Base-by-base conservation (phyloP, 1,140 invertebrate genomes). In the Portunus trituberculatus region DNA sequence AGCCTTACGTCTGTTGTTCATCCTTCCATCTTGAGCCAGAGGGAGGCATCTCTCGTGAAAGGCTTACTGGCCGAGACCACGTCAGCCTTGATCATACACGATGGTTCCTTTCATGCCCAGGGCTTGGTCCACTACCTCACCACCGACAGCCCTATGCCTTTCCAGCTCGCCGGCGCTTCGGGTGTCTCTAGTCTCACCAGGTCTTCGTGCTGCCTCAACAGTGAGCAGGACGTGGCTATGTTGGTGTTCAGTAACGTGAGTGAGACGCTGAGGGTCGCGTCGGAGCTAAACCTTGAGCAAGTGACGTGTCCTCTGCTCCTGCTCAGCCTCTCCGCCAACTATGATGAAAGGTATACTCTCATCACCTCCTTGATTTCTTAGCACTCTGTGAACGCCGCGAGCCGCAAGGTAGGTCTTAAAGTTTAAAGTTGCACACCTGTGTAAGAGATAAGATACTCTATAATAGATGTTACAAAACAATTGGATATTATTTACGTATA, bases 211-310 rank as follows among this genome's bases (percentile, higher is more conserved):
- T 25, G 48, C 25, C 59, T 67, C 28, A 91, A 91, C 31, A 28
- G 20, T 3, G 52, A 59, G 20, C 29, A 6, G 0, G 59, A 52
- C 7, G 16, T 91, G 0, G 48, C 59, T 0, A 10, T 91, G n/a
- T 67, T 91, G 39, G 46, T 91, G 46, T 91, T 91, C 90, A 91
- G 52, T 31, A 31, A 91, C n/a, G 90, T 76, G 46, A 39, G 29
- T 48, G 48, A 67, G 20, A 46, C 31, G 46, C 28, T 48, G 39
- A 67, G 25, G 29, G 52, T 91, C 31, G 2, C 76, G 48, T 28
- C 28, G 29, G 90, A 28, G 8, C 52, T 67, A 25, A 10, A 28
- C 67, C 48, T 29, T 48, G 10, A 31, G 25, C 67, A 59, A 46
- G 16, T 91, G 6, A 76, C 25, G 1, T 28, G 39, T 25, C 48